These are phyloP conservation scores for Heliconius cydno DNA, from an alignment of 2,888 invertebrate species.

Conservation along the genomic window DNA sequence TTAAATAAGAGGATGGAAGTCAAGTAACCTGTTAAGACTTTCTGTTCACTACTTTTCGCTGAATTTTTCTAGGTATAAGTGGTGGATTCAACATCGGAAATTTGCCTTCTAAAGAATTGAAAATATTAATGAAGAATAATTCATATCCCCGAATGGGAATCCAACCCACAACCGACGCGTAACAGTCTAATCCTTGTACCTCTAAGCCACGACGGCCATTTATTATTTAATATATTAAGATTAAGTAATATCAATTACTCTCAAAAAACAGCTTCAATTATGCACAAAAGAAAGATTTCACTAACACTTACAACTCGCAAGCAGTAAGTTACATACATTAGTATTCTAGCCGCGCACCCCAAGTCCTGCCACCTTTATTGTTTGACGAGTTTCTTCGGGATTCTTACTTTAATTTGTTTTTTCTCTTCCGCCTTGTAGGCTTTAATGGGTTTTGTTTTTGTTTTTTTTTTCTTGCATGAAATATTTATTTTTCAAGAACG, in stretches of 20 bases:
- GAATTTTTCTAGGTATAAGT: too few relatives aligned
- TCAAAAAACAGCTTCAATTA: conserved; percentile 4
- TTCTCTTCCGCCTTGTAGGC: conserved; percentile 40
- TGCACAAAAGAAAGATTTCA: not conserved
- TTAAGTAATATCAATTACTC: not conserved
- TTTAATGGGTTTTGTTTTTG: conserved; percentile 43
- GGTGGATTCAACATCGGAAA: too few relatives aligned
- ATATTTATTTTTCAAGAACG: not conserved
- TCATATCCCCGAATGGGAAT: too few relatives aligned
- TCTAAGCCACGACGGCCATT: too few relatives aligned
- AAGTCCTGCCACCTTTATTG: conserved; percentile 44
- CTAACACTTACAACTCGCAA: not conserved
- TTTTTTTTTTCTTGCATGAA: not conserved
- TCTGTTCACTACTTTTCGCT: too few relatives aligned
- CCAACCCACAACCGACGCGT: too few relatives aligned
- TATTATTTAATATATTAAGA: too few relatives aligned
- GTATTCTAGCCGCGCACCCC: conserved; percentile 32
- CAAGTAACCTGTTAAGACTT: too few relatives aligned
- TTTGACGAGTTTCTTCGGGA: conserved; percentile 45
- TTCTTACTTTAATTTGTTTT: conserved; percentile 44
- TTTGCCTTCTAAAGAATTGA: too few relatives aligned
- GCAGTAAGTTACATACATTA: conserved; percentile 35
- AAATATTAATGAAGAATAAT: too few relatives aligned
- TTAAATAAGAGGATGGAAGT: too few relatives aligned
- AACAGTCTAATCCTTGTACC: too few relatives aligned